Percentiles rank a stretch among this genome's conserved stretches.
Evolutionary conservation across 2,113 vertebrate genomes (phyloP).

Genomic region (Limnothrissa miodon): DNA sequence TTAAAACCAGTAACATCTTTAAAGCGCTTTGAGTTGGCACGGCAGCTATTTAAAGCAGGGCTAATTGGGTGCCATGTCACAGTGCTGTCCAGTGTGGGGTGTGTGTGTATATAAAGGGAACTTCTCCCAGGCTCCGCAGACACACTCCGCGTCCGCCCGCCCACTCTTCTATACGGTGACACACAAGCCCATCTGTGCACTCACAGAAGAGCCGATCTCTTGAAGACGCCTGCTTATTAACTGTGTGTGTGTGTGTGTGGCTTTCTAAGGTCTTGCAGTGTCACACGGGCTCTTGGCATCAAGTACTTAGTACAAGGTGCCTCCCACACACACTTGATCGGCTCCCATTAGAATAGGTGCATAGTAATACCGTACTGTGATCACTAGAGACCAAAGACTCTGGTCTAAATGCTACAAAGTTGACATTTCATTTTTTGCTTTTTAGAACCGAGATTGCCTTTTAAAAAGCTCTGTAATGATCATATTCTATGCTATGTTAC

Average conservation of each 20-base stretch:
- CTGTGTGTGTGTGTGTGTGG: background rate
- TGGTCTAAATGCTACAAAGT: too few relatives aligned
- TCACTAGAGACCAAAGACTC: too few relatives aligned
- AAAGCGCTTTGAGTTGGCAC: background rate
- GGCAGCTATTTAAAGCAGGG: background rate
- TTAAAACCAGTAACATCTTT: background rate
- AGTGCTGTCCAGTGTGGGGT: background rate
- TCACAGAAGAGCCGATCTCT: background rate
- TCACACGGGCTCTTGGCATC: background rate
- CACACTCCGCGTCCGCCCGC: background rate
- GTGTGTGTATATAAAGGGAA: background rate
- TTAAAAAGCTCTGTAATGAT: background rate
- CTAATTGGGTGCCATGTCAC: background rate
- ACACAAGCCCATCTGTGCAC: background rate
- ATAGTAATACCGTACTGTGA: background rate
- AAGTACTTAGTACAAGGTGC: background rate
- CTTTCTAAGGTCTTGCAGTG: constrained; percentile 13
- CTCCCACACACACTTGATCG: background rate
- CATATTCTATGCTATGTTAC: background rate
- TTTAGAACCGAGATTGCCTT: background rate
- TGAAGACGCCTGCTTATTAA: background rate
- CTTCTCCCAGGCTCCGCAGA: background rate
- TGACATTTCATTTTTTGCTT: background rate
- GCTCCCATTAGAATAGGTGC: background rate
- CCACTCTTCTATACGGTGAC: background rate